Evolutionary conservation across 2,888 invertebrate species (phyloP).

Genomic region (Magallana nippona): DNA sequence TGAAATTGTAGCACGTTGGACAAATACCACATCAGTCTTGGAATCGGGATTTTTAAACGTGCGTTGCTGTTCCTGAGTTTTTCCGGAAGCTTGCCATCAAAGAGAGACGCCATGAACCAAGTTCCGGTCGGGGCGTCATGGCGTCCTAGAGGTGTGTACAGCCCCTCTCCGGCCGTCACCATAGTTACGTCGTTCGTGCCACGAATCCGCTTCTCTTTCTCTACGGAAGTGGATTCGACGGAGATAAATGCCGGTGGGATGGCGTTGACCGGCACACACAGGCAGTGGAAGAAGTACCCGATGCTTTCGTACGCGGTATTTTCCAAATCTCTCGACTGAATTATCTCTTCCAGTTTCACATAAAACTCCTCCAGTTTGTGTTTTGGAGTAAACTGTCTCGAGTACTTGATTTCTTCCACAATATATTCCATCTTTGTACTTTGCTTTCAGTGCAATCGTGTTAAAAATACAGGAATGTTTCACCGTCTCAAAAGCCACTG

Average conservation of each 20-base stretch:
- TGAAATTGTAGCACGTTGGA: slow-evolving; percentile 39
- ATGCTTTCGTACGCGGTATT: slow-evolving; percentile 38
- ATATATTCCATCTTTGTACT: slow-evolving; percentile 16
- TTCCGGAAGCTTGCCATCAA: slow-evolving; percentile 41
- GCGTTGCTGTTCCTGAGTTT: slow-evolving; percentile 32
- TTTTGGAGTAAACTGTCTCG: slow-evolving; percentile 37
- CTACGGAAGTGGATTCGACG: slow-evolving; percentile 17
- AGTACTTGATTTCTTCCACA: slow-evolving; percentile 32
- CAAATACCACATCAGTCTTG: slow-evolving; percentile 39
- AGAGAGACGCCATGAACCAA: slow-evolving; percentile 42
- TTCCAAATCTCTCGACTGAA: slow-evolving; percentile 27
- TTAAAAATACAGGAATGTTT: neutral
- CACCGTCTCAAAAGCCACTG: no score
- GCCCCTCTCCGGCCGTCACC: slow-evolving; percentile 40
- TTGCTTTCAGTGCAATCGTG: neutral
- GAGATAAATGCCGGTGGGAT: slow-evolving; percentile 30
- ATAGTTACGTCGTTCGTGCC: slow-evolving; percentile 37
- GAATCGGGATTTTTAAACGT: slow-evolving; percentile 37
- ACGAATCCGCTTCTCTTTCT: slow-evolving; percentile 34
- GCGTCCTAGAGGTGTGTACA: slow-evolving; percentile 37
- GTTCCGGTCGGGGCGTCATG: slow-evolving; percentile 36
- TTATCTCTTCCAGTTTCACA: slow-evolving; percentile 11
- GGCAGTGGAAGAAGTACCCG: slow-evolving; percentile 36
- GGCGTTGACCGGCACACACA: slow-evolving; percentile 32
- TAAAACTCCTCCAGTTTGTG: slow-evolving; percentile 36